phyloP scores from a whole-genome alignment of 2,113 vertebrate species.

The Malurus elegans region DNA sequence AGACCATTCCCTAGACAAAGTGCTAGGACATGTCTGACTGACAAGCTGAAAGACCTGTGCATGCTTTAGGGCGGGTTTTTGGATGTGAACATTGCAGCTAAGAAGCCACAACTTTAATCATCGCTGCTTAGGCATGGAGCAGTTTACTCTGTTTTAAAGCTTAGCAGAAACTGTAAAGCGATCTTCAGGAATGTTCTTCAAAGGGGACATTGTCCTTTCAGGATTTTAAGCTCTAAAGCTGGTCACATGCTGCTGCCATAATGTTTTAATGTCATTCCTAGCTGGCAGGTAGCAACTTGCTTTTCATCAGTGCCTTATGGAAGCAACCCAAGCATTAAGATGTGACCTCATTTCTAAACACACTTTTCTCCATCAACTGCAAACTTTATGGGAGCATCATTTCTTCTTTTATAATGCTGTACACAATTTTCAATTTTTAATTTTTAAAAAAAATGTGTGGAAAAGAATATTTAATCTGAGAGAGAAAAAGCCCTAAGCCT shows the following conservation, averaged over 20 bases:
- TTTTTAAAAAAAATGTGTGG: neutral
- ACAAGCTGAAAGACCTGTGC: neutral
- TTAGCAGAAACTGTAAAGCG: neutral
- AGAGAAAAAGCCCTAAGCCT: neutral
- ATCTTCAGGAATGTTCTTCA: constrained; percentile 34
- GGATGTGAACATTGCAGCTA: neutral
- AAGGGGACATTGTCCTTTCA: constrained; percentile 35
- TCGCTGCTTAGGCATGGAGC: neutral
- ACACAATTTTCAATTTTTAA: neutral
- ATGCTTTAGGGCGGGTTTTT: neutral
- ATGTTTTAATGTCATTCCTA: constrained; percentile 47
- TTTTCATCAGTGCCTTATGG: constrained; percentile 35
- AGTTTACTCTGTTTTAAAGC: neutral
- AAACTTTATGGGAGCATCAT: neutral
- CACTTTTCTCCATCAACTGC: neutral
- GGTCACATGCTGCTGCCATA: constrained; percentile 31
- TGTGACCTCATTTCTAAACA: neutral
- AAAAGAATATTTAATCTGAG: constrained; percentile 5
- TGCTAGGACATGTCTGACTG: neutral
- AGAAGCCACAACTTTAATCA: neutral
- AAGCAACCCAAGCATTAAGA: constrained; percentile 24
- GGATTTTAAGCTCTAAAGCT: constrained; percentile 30
- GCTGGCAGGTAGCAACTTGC: constrained; percentile 39
- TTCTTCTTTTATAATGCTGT: neutral
- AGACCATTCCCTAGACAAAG: neutral